A percentile compares a stretch with the other conserved stretches of the same genome.
Conservation (phyloP, 2,113 vertebrate species). For the Pituophis catenifer region DNA sequence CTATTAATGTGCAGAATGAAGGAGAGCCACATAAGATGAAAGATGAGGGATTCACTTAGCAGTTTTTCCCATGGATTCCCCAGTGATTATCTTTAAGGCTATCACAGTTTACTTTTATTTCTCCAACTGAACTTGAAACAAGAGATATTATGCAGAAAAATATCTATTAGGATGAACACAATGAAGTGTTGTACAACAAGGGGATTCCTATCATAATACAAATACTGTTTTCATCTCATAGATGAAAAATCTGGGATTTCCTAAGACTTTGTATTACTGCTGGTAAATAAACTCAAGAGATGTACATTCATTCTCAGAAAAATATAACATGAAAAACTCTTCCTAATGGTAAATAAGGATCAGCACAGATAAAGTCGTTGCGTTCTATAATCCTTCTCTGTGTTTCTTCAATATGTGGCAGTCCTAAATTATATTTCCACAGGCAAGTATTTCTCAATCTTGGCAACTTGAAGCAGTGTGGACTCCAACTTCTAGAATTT, state of each 20-base stretch:
- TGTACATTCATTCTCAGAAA: not conserved
- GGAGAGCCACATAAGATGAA: not conserved
- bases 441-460: not conserved
- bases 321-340: not conserved
- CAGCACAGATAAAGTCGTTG: not conserved
- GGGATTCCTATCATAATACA: not conserved
- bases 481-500: no score
- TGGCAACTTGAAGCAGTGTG: no score
- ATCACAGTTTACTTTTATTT: not conserved
- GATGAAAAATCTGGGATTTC: not conserved
- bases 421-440: not conserved
- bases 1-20: not conserved
- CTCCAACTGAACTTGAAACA: not conserved
- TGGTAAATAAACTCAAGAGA: not conserved
- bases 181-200: not conserved
- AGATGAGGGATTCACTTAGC: not conserved
- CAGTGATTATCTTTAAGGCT: not conserved
- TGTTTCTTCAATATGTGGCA: not conserved
- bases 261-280: not conserved
- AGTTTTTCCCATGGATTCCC: not conserved
- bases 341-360: not conserved
- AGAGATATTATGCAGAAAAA: not conserved
- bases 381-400: not conserved
- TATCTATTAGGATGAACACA: not conserved
- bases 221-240: not conserved